Conservation (phyloP, 2,797 vertebrate genomes). For the Cirrhinus molitorella region DNA sequence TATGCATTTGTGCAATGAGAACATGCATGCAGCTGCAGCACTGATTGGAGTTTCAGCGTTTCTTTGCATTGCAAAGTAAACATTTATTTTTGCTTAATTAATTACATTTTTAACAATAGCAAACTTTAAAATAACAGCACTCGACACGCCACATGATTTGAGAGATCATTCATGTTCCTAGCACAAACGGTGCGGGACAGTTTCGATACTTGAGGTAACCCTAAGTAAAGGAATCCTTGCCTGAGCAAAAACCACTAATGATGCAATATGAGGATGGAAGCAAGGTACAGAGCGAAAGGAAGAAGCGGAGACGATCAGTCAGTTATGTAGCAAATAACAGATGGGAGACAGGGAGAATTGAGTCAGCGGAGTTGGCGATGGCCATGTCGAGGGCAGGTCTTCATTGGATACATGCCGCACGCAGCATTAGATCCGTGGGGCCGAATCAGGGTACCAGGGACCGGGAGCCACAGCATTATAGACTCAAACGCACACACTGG, state of each 20-base stretch:
- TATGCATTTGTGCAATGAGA: neutral
- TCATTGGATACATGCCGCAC: conserved; percentile 19
- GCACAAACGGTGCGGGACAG: neutral
- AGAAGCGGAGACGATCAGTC: neutral
- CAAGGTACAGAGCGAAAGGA: neutral
- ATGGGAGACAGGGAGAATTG: conserved; percentile 33
- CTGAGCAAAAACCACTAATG: neutral
- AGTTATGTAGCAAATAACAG: conserved; percentile 10
- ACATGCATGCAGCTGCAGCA: neutral
- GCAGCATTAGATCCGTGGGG: conserved; percentile 51
- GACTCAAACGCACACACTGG: conserved; percentile 50
- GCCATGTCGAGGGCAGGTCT: conserved; percentile 28
- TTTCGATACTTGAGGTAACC: neutral
- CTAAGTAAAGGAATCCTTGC: neutral
- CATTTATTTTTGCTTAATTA: neutral
- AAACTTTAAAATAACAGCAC: neutral
- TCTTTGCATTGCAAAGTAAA: neutral
- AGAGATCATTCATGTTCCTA: neutral
- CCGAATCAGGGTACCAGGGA: conserved; percentile 64
- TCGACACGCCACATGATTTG: neutral
- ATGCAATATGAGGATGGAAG: neutral
- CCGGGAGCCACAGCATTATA: conserved; percentile 68
- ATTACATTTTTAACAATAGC: neutral
- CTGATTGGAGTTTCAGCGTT: neutral
- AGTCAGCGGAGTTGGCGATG: conserved; percentile 38